Conservation (phyloP, 2,113 vertebrate species). For the Cyrtonyx montezumae region DNA sequence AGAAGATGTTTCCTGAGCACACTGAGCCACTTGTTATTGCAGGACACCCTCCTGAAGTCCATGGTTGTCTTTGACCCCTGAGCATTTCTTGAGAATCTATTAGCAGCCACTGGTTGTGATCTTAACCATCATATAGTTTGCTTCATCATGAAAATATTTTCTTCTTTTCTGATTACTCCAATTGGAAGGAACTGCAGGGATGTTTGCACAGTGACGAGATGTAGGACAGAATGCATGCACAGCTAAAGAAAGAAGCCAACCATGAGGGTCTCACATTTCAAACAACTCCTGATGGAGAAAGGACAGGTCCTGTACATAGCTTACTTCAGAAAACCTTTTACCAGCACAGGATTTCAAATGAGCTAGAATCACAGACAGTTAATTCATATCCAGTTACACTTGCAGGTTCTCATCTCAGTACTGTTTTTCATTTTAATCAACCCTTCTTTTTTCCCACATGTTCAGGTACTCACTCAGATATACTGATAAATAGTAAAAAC, state of each 20-base stretch:
- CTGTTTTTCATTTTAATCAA: background rate
- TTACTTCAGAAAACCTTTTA: background rate
- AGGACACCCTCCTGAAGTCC: background rate
- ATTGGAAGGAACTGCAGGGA: background rate
- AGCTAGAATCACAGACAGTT: background rate
- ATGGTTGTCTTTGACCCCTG: background rate
- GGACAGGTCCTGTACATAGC: fast-evolving
- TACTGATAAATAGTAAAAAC: background rate
- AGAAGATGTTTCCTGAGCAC: background rate
- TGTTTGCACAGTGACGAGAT: background rate
- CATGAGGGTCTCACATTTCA: fast-evolving
- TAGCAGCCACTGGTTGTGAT: background rate
- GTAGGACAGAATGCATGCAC: background rate
- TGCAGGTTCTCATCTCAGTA: background rate
- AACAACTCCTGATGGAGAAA: fast-evolving
- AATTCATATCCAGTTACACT: background rate
- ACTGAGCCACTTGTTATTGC: background rate
- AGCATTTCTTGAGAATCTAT: background rate
- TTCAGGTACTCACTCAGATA: background rate
- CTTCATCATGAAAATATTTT: background rate
- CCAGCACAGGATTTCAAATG: fast-evolving
- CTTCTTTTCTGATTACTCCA: background rate
- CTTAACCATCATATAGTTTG: background rate
- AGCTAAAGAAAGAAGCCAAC: background rate
- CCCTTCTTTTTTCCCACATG: background rate